A percentile compares a stretch with the other conserved stretches of the same genome.
Evolutionary conservation across 2,797 vertebrate species (phyloP).

Genomic region (Cyprinodon diabolis): DNA sequence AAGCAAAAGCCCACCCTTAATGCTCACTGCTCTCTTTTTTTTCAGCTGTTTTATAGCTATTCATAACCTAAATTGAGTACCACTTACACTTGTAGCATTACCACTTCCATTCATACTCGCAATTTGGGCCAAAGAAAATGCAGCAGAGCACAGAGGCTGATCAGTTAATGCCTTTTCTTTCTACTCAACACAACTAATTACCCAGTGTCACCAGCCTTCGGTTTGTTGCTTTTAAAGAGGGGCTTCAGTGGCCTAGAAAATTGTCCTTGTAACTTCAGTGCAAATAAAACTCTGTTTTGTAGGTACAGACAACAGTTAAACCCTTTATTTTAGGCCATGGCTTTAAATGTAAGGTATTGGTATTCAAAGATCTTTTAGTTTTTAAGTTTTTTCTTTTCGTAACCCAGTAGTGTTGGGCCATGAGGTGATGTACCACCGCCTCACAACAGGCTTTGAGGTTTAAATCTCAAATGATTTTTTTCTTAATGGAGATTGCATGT

Average conservation of each 20-base stretch:
- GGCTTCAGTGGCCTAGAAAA: background rate
- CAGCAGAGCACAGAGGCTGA: background rate
- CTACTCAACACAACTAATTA: background rate
- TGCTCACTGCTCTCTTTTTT: background rate
- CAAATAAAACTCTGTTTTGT: background rate
- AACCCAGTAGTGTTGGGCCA: background rate
- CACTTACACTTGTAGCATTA: background rate
- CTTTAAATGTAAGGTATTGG: background rate
- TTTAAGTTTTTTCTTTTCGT: background rate
- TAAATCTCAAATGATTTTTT: constrained; percentile 1
- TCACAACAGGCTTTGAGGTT: background rate
- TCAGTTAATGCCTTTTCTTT: background rate
- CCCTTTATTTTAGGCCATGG: background rate
- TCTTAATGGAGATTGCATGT: constrained; percentile 3
- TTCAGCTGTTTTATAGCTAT: background rate
- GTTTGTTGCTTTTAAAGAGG: no score
- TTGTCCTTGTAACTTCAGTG: background rate
- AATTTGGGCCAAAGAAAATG: background rate
- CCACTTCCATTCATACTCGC: background rate
- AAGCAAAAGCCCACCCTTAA: constrained; percentile 16
- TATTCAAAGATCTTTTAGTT: background rate
- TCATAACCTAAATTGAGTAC: background rate
- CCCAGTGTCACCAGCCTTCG: no score
- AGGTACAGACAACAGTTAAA: background rate
- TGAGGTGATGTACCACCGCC: no score